These are phyloP conservation scores for Colinus virginianus DNA, from an alignment of 2,113 vertebrate genomes.

Conservation along the genomic window DNA sequence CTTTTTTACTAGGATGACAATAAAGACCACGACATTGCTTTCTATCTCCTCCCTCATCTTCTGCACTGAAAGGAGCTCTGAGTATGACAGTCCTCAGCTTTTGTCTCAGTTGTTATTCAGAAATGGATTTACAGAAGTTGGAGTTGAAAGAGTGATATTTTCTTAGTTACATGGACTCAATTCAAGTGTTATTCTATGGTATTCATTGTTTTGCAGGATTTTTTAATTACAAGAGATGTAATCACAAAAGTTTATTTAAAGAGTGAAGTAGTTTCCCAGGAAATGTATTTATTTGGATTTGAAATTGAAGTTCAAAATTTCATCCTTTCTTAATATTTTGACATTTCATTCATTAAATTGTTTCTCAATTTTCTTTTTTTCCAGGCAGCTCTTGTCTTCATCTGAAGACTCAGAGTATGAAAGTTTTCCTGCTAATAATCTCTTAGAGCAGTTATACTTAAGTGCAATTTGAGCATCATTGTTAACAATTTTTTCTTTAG, in stretches of 20 bases:
- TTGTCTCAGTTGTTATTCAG: background rate
- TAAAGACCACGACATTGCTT: background rate
- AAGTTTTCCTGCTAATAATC: background rate
- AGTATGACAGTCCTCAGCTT: background rate
- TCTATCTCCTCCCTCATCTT: background rate
- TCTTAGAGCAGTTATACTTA: background rate
- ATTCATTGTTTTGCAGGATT: background rate
- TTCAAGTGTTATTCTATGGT: background rate
- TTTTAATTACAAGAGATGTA: background rate
- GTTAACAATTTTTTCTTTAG: background rate
- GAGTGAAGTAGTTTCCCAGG: background rate
- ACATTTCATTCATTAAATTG: background rate
- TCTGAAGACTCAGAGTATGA: background rate
- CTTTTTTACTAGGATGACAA: background rate
- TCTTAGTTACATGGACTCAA: background rate
- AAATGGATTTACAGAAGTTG: background rate
- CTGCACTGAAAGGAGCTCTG: background rate
- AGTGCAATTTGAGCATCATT: background rate
- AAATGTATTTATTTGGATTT: background rate
- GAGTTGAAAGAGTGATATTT: background rate
- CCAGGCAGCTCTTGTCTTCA: background rate
- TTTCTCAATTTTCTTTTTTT: background rate
- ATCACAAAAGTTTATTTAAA: background rate
- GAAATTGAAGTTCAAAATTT: background rate
- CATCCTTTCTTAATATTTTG: background rate